Evolutionary conservation across 2,797 vertebrate species (phyloP), one percentile per base, ranked within the genome.

Genomic region (Chaunax sp.): DNA sequence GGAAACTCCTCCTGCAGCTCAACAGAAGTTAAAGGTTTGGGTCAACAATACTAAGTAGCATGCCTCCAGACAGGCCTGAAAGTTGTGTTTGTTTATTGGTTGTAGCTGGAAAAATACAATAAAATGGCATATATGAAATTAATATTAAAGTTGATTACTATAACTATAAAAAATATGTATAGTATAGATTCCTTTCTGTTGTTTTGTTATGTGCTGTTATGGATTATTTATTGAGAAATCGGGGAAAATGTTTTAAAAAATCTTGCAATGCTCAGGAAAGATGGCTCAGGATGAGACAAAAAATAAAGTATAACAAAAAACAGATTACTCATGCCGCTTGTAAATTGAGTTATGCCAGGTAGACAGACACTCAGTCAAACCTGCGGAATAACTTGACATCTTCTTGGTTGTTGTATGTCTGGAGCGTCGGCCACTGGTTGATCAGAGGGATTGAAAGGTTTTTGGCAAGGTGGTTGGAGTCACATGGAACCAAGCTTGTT

Each of bases 401-500:
- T 52, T 95, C 94, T 1, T 96, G 94, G 87, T 93, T 95, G 30
- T 92, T 95, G 89, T 96, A 96, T 14, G 93, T 90, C 64, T 96
- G 94, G 59, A 96, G 90, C 0, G 93, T 92, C 4, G 96, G 96
- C 98, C 98, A 99, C 81, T 98, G 97, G 92, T 97, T 98, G 85
- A 96, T 93, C 77, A 98, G 83, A 38, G 96, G 95, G 22, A 95
- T 95, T 26, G 95, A 93, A 76, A 97, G 91, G 82, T 98, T 95
- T 88, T 98, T 98, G 83, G 94, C 93, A 86, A 98, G 90, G 80
- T 95, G 94, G 11, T 84, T 93, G 75, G 95, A 93, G 91, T 98
- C 96, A 49, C 95, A 94, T 15, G 97, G 97, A 88, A 98, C 97
- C 83, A 99, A 94, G 89, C 94, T 96, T 63, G 96, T 97, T 93